Evolutionary conservation across 53 echinoderm and acorn worm species (phyloP).

Genomic region (Temnopleurus reevesii): DNA sequence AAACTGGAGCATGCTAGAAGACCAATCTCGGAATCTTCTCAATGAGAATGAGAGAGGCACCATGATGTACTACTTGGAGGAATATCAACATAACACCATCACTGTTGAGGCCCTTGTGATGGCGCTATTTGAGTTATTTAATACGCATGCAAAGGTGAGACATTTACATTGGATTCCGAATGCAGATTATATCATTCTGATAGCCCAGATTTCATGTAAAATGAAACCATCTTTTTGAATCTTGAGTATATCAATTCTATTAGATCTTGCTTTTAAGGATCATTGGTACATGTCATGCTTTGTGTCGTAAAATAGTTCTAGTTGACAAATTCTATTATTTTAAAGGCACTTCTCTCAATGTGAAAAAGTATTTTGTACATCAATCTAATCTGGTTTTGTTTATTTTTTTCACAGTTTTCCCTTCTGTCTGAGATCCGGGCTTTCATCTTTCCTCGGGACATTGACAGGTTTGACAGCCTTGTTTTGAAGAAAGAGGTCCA

Average conservation of each 20-base stretch:
- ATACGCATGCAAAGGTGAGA: constrained; percentile 94
- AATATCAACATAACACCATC: constrained; percentile 87
- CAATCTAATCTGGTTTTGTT: too few relatives aligned
- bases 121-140: constrained; percentile 91
- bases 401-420: constrained; percentile 73
- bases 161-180: too few relatives aligned
- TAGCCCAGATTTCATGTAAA: too few relatives aligned
- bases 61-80: constrained; percentile 94
- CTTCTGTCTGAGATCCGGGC: constrained; percentile 88
- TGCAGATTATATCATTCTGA: too few relatives aligned
- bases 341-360: too few relatives aligned
- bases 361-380: too few relatives aligned
- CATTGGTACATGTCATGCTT: too few relatives aligned
- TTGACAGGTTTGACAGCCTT: constrained; percentile 89
- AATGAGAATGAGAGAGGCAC: constrained; percentile 93
- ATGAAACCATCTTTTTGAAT: too few relatives aligned
- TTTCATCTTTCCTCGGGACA: constrained; percentile 86
- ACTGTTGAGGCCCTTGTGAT: constrained; percentile 81
- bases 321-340: too few relatives aligned
- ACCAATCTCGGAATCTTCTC: constrained; percentile 82
- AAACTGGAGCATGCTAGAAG: constrained; percentile 96
- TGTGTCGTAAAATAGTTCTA: too few relatives aligned
- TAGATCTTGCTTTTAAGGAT: too few relatives aligned
- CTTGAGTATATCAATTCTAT: too few relatives aligned
- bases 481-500: constrained; percentile 93